These are phyloP conservation scores for Falco cherrug DNA, from an alignment of 2,797 vertebrate genomes.

Conservation along the genomic window DNA sequence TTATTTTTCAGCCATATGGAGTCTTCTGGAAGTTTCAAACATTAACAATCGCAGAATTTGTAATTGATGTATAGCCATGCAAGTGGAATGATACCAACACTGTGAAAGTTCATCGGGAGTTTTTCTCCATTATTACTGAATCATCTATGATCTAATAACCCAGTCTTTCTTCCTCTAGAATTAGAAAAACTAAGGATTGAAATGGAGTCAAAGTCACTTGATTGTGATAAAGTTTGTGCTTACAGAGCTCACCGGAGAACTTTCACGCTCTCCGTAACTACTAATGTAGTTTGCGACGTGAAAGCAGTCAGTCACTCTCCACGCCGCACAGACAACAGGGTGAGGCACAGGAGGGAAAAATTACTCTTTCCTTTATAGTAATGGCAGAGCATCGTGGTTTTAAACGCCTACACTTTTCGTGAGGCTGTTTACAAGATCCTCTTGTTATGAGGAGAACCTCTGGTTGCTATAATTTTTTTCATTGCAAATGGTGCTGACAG, in stretches of 20 bases:
- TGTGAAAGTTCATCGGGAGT: fast-evolving
- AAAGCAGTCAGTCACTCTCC: background rate
- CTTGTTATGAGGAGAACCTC: background rate
- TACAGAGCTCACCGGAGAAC: background rate
- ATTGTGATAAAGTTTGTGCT: background rate
- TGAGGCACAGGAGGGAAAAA: background rate
- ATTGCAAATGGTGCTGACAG: background rate
- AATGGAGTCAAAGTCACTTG: background rate
- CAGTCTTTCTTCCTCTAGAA: background rate
- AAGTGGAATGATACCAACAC: background rate
- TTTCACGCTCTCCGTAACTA: background rate
- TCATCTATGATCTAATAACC: background rate
- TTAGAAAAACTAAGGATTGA: background rate
- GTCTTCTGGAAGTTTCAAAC: background rate
- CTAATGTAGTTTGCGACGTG: background rate
- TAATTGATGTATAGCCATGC: background rate
- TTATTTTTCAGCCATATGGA: background rate
- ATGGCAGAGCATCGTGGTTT: background rate
- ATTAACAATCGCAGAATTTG: background rate
- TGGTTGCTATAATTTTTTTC: background rate
- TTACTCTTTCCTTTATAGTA: background rate
- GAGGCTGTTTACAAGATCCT: background rate
- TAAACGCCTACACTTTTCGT: background rate
- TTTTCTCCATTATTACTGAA: background rate
- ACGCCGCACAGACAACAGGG: background rate